A percentile compares a stretch with the other conserved stretches of the same genome.
Conservation (phyloP, 2,113 vertebrate species). For the Podarcis raffonei region DNA sequence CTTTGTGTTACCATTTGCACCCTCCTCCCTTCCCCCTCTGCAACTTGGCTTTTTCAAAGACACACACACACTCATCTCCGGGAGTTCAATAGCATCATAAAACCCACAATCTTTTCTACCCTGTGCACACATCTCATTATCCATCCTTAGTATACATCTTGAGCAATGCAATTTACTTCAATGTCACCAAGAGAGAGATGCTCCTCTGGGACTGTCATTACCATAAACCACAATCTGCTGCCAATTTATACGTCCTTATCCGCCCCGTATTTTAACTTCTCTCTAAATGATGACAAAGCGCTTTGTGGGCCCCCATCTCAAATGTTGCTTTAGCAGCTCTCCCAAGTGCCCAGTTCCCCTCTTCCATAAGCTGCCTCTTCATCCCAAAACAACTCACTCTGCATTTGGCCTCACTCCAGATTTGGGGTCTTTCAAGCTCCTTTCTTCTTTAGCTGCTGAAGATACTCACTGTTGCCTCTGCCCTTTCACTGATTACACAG, state of each 20-base stretch:
- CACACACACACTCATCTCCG: conserved; percentile 10
- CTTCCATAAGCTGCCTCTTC: background rate
- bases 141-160: conserved; percentile 64
- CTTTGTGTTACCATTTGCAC: conserved; percentile 8
- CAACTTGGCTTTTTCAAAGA: background rate
- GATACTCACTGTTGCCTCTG: background rate
- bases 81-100: conserved; percentile 51
- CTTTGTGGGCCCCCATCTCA: background rate
- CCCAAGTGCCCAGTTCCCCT: conserved; percentile 8
- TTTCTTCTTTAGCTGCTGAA: background rate
- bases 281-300: conserved; percentile 49
- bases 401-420: background rate
- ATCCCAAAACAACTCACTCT: background rate
- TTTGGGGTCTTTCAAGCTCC: background rate
- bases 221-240: conserved; percentile 74
- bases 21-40: background rate
- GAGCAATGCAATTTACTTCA: conserved; percentile 74
- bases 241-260: conserved; percentile 59
- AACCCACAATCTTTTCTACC: conserved; percentile 48
- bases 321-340: conserved; percentile 37
- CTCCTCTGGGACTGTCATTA: conserved; percentile 66
- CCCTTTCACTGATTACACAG: background rate
- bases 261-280: conserved; percentile 59
- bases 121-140: conserved; percentile 67
- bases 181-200: conserved; percentile 71